Conservation (phyloP, 2,797 vertebrate genomes). For the Aldrovandia affinis region DNA sequence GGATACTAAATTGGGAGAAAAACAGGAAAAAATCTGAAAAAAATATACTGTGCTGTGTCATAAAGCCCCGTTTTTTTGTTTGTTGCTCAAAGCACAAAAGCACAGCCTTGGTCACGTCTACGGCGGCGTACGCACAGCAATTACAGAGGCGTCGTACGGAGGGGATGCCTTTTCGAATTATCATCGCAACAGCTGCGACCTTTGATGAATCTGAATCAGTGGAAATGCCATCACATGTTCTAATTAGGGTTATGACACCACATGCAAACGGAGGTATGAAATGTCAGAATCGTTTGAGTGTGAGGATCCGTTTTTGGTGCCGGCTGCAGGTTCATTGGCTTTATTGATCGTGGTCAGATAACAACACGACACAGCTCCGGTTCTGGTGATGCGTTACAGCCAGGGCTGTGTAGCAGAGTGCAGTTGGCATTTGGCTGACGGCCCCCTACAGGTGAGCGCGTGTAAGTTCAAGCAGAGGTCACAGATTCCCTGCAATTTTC, state of each 20-base stretch:
- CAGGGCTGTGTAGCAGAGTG: neutral
- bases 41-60: too few relatives aligned
- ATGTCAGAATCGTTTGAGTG: neutral
- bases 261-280: neutral
- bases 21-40: too few relatives aligned
- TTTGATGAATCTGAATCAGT: conserved; percentile 1
- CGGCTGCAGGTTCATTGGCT: neutral
- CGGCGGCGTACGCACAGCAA: neutral
- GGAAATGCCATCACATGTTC: neutral
- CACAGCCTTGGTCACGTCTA: neutral
- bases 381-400: neutral
- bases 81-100: neutral
- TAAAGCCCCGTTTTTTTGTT: neutral
- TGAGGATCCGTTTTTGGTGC: neutral
- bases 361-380: neutral
- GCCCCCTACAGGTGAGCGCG: neutral
- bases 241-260: neutral
- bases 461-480: neutral
- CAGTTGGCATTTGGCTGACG: neutral
- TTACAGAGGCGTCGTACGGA: neutral
- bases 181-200: neutral
- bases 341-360: neutral
- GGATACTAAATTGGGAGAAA: too few relatives aligned
- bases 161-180: neutral
- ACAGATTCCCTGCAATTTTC: neutral